phyloP scores from a whole-genome alignment of 1,140 invertebrate species.

The Microplitis demolitor region DNA sequence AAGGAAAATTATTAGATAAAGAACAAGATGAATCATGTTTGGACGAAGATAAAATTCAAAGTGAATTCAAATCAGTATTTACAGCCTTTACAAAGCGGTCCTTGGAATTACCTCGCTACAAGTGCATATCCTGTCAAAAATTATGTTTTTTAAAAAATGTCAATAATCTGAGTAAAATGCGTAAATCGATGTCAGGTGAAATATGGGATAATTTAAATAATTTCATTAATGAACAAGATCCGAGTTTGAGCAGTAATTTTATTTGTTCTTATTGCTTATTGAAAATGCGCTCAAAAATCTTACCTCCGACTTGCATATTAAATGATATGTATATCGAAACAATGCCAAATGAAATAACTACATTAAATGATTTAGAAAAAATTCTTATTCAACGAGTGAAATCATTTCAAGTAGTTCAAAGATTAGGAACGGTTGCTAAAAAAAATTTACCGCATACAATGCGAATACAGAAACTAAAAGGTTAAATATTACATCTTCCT shows the following conservation, averaged over 20 bases:
- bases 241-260: slow-evolving; percentile 16
- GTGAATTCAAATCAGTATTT: slow-evolving; percentile 4
- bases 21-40: not conserved
- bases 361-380: too few species aligned
- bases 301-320: too few species aligned
- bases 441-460: too few species aligned
- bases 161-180: not conserved
- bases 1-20: not conserved
- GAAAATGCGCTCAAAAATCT: too few species aligned
- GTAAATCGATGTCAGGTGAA: not conserved
- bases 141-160: not conserved
- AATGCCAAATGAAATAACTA: too few species aligned
- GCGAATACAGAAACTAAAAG: too few species aligned
- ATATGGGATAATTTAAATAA: slow-evolving; percentile 3
- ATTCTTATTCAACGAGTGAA: too few species aligned
- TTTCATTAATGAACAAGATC: slow-evolving; percentile 13
- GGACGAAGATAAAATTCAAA: slow-evolving; percentile 12
- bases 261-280: too few species aligned
- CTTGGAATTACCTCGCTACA: slow-evolving; percentile 5
- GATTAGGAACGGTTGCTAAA: too few species aligned
- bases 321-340: too few species aligned
- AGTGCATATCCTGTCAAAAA: slow-evolving; percentile 24
- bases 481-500: too few species aligned
- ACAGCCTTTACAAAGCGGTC: slow-evolving; percentile 1
- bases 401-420: too few species aligned